Percentiles rank a stretch among this genome's conserved stretches.
Conservation (phyloP, 2,888 invertebrate species). For the Pammene aurita region DNA sequence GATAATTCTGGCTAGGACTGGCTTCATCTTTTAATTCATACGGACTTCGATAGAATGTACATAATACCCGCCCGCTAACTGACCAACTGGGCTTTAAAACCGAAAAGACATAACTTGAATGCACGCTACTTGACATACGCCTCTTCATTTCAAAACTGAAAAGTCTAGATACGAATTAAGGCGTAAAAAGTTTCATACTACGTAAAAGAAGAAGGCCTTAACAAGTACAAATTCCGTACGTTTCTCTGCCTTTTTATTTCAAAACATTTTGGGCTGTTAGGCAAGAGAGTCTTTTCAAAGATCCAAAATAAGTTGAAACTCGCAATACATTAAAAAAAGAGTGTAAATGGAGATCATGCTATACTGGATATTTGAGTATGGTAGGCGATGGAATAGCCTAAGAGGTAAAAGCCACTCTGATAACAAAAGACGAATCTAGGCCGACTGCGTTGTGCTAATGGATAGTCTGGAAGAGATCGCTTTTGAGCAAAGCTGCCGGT, state of each 20-base stretch:
- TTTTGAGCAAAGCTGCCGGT: slow-evolving; percentile 5
- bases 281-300: neutral
- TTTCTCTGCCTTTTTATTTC: neutral
- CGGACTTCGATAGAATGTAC: neutral
- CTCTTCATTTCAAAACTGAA: neutral
- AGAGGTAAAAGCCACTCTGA: slow-evolving; percentile 27
- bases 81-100: neutral
- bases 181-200: neutral
- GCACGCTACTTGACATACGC: neutral
- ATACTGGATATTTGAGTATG: neutral
- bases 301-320: neutral
- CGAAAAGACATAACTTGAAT: neutral
- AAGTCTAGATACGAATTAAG: slow-evolving; percentile 1
- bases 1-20: neutral
- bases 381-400: neutral
- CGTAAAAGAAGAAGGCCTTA: neutral
- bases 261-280: neutral
- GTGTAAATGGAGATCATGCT: neutral
- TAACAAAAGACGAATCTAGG: slow-evolving; percentile 26
- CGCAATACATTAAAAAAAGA: neutral
- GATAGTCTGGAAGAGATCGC: slow-evolving; percentile 23
- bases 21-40: slow-evolving; percentile 1
- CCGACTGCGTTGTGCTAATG: slow-evolving; percentile 9
- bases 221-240: neutral
- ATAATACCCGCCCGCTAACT: slow-evolving; percentile 3